Evolutionary conservation across 2,113 vertebrate species (phyloP).

Genomic region (Crocuta crocuta): DNA sequence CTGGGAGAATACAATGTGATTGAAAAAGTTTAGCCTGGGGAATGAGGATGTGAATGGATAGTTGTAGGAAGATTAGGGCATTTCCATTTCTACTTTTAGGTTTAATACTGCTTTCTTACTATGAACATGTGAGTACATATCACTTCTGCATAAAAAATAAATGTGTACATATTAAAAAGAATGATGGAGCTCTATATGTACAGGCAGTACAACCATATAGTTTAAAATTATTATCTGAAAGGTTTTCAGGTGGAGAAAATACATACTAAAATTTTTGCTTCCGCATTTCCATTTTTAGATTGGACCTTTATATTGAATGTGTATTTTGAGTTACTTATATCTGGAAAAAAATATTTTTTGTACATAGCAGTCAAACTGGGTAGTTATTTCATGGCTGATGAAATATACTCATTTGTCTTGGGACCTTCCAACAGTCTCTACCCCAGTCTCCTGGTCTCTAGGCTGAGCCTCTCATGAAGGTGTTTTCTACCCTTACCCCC

Average conservation of each 20-base stretch:
- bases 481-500: not conserved
- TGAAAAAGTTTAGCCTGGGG: not conserved
- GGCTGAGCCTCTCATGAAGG: not conserved
- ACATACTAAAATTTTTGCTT: not conserved
- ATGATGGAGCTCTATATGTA: not conserved
- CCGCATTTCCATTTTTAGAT: not conserved
- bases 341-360: not conserved
- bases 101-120: not conserved
- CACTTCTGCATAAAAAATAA: not conserved
- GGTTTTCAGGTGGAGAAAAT: not conserved
- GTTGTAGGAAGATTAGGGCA: not conserved
- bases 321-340: not conserved
- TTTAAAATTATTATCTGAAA: not conserved
- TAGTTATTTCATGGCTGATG: not conserved
- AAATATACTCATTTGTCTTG: not conserved
- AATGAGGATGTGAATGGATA: not conserved
- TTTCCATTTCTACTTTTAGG: not conserved
- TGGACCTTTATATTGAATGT: not conserved
- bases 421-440: not conserved
- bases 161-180: not conserved
- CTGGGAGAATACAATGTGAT: not conserved
- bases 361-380: not conserved
- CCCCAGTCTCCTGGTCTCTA: not conserved
- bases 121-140: not conserved
- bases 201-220: not conserved